A percentile compares a stretch with the other conserved stretches of the same genome.
phyloP scores from a whole-genome alignment of 2,113 vertebrate genomes.

The Oreochromis niloticus region DNA sequence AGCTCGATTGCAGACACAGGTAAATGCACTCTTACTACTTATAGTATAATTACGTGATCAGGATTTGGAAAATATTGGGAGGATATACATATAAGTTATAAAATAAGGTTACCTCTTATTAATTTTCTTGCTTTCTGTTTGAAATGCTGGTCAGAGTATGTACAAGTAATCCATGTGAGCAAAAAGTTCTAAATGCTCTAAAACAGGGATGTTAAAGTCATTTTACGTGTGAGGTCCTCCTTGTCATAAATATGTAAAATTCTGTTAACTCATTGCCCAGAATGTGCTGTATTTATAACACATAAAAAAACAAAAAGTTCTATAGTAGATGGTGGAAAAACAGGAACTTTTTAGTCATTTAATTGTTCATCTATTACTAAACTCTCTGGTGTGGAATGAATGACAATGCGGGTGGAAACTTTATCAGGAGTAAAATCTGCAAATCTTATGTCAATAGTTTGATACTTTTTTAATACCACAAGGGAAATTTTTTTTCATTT shows the following conservation, averaged over 20 bases:
- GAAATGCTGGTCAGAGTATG: not conserved
- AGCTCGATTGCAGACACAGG: conserved; percentile 78
- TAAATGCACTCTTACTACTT: not conserved
- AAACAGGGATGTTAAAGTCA: not conserved
- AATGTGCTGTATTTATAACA: not conserved
- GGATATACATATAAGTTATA: not conserved
- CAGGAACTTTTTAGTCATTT: not conserved
- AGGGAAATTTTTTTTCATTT: accelerated
- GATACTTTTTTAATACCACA: accelerated
- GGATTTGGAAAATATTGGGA: not conserved
- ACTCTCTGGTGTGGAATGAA: not conserved
- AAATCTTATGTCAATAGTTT: not conserved
- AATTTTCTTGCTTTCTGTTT: not conserved
- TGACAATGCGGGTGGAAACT: not conserved
- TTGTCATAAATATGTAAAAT: not conserved
- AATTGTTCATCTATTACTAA: not conserved
- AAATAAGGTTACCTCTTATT: not conserved
- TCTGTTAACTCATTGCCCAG: not conserved
- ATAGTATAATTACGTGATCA: not conserved
- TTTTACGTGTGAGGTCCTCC: not conserved
- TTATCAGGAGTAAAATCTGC: not conserved
- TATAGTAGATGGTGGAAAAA: not conserved
- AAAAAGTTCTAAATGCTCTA: not conserved
- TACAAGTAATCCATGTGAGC: not conserved
- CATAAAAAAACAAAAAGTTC: not conserved